Evolutionary conservation across 2,888 invertebrate species (phyloP), one percentile per base, ranked within the genome.

Genomic region (Linhomoeus sp.): DNA sequence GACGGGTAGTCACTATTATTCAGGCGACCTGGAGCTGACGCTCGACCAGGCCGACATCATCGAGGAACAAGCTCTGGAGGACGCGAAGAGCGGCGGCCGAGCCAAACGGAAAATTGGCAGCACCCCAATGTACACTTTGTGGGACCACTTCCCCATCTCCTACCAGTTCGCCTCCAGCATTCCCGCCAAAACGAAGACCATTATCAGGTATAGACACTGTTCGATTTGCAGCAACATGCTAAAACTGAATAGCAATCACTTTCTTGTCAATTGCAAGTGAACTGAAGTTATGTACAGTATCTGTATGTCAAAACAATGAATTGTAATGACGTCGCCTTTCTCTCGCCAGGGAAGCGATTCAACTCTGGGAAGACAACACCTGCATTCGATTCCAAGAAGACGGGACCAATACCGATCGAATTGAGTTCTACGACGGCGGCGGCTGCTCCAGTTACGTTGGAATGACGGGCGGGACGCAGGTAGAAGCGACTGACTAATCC

Each of bases 401-500:
- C 41, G 59, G 57, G 2, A 55, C 56, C 1, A 49, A 54, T 35
- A 55, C 54, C 1, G 56, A 59, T 45, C 50, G 63, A 26, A 45
- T 63, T n/a, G 61, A 63, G 33, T 63, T 63, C 49, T 59, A 56
- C 45, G 58, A 62, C 49, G 63, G 63, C n/a, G 60, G 60, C 22
- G 63, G 62, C 9, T 63, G 63, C 45, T 58, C 58, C 2, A 56
- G 56, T 15, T 63, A 60, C 50, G 61, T 63, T 1, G 63, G 63
- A 19, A 46, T 52, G 41, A 55, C 57, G 22, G 62, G 61, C 19
- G 61, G 62, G 41, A 60, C 59, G 2, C 62, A 62, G 51, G 59
- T 55, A 26, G n/a, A 3, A 41, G 24, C 15, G 17, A 40, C 3
- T 37, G 5, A n/a, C 19, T 37, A 33, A 14, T 12, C 12, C 33